Evolutionary conservation across 2,113 vertebrate genomes (phyloP).

Genomic region (Motacilla tschutschensis): DNA sequence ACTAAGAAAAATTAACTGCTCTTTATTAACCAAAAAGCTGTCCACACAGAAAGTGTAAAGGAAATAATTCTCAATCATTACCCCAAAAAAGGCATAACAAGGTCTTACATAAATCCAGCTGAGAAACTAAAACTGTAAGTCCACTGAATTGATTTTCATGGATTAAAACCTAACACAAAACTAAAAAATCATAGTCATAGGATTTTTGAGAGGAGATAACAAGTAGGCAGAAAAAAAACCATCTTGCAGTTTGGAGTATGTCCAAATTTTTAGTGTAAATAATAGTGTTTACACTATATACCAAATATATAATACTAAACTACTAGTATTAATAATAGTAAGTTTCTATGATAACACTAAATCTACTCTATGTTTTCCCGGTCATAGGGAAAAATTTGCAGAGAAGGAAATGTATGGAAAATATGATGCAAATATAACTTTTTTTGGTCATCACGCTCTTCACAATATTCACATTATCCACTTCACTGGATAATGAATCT

Average conservation of each 20-base stretch:
- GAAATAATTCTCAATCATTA: background rate
- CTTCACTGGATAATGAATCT: conserved; percentile 1
- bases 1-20: background rate
- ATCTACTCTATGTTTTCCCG: background rate
- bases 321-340: background rate
- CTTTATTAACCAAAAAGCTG: background rate
- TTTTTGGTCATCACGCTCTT: conserved; percentile 4
- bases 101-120: background rate
- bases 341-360: background rate
- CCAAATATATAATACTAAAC: background rate
- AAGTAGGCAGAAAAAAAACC: background rate
- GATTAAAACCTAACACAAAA: background rate
- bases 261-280: background rate
- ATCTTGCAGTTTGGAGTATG: background rate
- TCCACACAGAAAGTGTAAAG: background rate
- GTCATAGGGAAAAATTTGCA: background rate
- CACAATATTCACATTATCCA: background rate
- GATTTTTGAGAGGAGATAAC: background rate
- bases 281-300: background rate
- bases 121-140: background rate
- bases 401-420: conserved; percentile 48
- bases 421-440: background rate
- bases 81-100: background rate
- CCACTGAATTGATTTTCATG: background rate
- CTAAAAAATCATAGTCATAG: background rate